Evolutionary conservation across 2,113 vertebrate genomes (phyloP).

Genomic region (Zonotrichia leucophrys): DNA sequence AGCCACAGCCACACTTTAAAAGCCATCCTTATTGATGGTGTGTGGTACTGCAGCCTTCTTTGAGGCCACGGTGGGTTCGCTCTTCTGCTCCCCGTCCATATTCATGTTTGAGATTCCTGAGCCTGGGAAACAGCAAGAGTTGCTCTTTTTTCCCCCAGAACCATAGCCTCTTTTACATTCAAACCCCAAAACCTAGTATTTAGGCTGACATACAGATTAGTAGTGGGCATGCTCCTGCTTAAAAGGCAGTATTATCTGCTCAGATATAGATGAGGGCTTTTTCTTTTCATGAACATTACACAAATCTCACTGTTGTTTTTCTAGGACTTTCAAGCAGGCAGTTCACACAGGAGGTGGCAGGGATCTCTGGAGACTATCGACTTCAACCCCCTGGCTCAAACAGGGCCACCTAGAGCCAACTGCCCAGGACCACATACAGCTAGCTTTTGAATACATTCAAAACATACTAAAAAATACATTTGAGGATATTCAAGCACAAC

Average conservation of each 20-base stretch:
- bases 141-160: not conserved
- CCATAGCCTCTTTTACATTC: not conserved
- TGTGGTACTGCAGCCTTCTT: not conserved
- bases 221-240: not conserved
- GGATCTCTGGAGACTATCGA: not conserved
- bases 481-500: not conserved
- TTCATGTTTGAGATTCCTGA: not conserved
- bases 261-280: not conserved
- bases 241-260: slow-evolving; percentile 2
- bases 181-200: slow-evolving; percentile 12
- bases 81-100: not conserved
- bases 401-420: not conserved
- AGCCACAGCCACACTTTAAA: not conserved
- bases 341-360: not conserved
- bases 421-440: not conserved
- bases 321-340: not conserved
- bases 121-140: not conserved
- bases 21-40: not conserved
- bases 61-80: rapidly evolving
- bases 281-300: not conserved
- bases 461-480: not conserved
- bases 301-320: not conserved
- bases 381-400: not conserved
- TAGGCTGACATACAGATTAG: not conserved
- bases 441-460: not conserved